These are phyloP conservation scores for Diglossa brunneiventris DNA, from an alignment of 2,113 vertebrate species.

Conservation along the genomic window DNA sequence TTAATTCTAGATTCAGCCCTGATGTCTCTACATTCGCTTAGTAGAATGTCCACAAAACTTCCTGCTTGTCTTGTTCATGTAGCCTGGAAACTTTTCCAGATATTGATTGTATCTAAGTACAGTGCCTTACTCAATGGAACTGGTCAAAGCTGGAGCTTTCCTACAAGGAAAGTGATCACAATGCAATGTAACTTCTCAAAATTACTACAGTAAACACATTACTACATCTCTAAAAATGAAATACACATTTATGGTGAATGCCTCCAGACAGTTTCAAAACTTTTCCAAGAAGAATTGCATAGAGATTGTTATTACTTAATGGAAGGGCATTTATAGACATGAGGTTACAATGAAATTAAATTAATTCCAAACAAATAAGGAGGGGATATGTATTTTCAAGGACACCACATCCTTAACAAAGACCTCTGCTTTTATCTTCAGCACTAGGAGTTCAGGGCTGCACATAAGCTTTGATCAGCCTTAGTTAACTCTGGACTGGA, in stretches of 20 bases:
- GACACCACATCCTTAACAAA: slow-evolving; percentile 30
- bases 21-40: neutral
- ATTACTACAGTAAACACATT: neutral
- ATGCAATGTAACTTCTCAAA: neutral
- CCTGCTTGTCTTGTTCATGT: neutral
- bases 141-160: neutral
- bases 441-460: neutral
- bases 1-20: neutral
- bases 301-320: slow-evolving; percentile 36
- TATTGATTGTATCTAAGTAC: neutral
- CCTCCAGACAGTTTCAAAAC: slow-evolving; percentile 8
- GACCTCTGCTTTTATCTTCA: slow-evolving; percentile 40
- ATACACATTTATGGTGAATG: neutral
- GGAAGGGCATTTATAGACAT: slow-evolving; percentile 28
- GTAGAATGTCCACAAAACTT: neutral
- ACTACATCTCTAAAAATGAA: slow-evolving; percentile 27
- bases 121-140: neutral
- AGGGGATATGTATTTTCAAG: slow-evolving; percentile 14
- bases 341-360: slow-evolving; percentile 53
- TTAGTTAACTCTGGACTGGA: slow-evolving; percentile 43
- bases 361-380: slow-evolving; percentile 36
- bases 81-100: neutral
- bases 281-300: slow-evolving; percentile 41
- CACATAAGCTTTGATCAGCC: slow-evolving; percentile 52
- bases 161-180: neutral